Evolutionary conservation across 2,888 invertebrate species (phyloP).

Genomic region (Acanthopleura granulata): DNA sequence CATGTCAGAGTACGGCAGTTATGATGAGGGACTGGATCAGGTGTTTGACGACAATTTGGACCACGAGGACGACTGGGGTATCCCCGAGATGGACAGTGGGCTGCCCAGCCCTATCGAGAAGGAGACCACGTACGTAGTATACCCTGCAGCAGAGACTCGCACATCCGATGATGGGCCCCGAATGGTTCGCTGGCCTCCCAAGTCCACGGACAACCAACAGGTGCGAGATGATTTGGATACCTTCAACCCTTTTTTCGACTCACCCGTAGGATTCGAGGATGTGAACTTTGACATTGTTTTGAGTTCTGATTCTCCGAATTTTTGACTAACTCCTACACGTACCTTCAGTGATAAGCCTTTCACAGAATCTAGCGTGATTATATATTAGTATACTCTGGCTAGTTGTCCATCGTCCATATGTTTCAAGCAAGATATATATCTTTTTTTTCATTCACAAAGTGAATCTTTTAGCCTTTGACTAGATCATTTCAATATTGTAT

Average conservation of each 20-base stretch:
- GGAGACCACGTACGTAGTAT: constrained; percentile 1
- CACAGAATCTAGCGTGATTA: no score
- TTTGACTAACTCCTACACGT: no score
- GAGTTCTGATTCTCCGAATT: neutral
- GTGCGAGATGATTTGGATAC: neutral
- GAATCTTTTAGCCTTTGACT: no score
- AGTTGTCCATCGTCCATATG: no score
- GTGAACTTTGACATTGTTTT: neutral
- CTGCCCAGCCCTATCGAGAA: neutral
- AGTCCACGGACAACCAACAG: neutral
- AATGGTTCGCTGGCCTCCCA: constrained; percentile 2
- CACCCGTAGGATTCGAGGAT: constrained; percentile 1
- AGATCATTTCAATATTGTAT: no score
- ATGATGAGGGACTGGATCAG: constrained; percentile 11
- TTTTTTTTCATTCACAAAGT: no score
- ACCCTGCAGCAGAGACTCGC: neutral
- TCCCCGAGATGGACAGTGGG: constrained; percentile 4
- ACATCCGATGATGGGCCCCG: neutral
- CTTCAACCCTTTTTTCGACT: constrained; percentile 1
- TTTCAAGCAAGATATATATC: no score
- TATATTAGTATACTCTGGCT: no score
- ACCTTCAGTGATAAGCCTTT: no score
- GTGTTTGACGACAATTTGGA: constrained; percentile 9
- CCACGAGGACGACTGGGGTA: neutral
- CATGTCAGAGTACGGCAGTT: neutral